Evolutionary conservation across 2,797 vertebrate species (phyloP).

Genomic region (Acanthornis magna): DNA sequence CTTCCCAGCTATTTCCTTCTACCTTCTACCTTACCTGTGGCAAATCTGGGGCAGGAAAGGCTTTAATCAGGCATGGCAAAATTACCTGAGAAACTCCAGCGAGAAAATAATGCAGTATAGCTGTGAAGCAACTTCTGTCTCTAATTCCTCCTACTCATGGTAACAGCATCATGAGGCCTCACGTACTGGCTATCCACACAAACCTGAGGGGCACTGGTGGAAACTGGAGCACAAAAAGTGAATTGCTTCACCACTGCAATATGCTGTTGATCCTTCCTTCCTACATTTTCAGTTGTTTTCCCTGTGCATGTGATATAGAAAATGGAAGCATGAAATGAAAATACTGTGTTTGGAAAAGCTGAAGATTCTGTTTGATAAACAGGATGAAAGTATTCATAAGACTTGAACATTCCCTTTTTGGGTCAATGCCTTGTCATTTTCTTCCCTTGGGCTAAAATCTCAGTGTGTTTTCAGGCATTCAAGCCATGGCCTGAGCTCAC

Average conservation of each 20-base stretch:
- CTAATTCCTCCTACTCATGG: neutral
- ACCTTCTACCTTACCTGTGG: neutral
- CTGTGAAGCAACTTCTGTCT: neutral
- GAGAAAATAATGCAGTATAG: neutral
- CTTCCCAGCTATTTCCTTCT: neutral
- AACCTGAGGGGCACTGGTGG: neutral
- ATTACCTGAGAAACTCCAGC: neutral
- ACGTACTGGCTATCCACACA: neutral
- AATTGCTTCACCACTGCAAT: neutral
- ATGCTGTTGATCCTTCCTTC: neutral
- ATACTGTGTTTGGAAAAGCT: conserved; percentile 38
- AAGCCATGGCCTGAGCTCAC: neutral
- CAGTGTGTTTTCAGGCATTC: neutral
- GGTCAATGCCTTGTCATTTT: conserved; percentile 36
- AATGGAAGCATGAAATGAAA: conserved; percentile 48
- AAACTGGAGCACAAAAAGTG: neutral
- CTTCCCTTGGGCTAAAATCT: conserved; percentile 1
- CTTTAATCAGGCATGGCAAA: neutral
- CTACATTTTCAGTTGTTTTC: conserved; percentile 1
- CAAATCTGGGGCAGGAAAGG: neutral
- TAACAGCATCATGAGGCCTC: neutral
- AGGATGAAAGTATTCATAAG: neutral
- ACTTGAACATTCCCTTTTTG: conserved; percentile 57
- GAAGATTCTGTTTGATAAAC: conserved; percentile 46
- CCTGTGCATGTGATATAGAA: neutral